Conservation (phyloP, 2,113 vertebrate genomes). For the Charadrius vociferus region DNA sequence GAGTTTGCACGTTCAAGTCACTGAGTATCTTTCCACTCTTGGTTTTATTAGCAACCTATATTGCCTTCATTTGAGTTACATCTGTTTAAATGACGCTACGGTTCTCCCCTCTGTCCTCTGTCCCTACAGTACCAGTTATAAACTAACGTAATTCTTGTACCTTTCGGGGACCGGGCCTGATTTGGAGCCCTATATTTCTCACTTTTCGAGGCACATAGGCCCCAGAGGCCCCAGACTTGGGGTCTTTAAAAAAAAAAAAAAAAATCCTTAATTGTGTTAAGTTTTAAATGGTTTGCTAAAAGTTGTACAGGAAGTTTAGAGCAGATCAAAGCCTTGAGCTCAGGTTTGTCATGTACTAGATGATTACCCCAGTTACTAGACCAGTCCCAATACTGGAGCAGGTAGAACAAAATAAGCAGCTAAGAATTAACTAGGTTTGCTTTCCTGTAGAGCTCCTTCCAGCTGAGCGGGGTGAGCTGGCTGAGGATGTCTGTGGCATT, state of each 20-base stretch:
- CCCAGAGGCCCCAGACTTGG: background rate
- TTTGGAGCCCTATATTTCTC: background rate
- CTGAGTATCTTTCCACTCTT: background rate
- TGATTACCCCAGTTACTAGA: background rate
- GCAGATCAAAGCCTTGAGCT: background rate
- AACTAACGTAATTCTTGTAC: background rate
- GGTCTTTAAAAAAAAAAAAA: background rate
- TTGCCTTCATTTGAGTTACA: background rate
- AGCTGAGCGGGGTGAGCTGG: background rate
- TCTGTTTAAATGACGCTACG: background rate
- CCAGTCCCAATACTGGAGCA: background rate
- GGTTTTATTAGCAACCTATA: background rate
- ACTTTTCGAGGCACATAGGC: background rate
- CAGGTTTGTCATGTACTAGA: fast-evolving
- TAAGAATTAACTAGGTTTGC: background rate
- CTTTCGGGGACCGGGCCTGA: background rate
- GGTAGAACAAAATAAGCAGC: background rate
- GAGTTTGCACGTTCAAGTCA: fast-evolving
- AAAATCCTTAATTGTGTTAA: background rate
- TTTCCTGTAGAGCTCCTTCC: background rate
- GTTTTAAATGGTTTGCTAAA: background rate
- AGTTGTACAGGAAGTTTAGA: fast-evolving
- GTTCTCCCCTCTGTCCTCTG: background rate
- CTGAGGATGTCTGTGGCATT: background rate
- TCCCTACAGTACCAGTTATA: background rate